Evolutionary conservation across 2,113 vertebrate genomes (phyloP).

Genomic region (Plestiodon gilberti): DNA sequence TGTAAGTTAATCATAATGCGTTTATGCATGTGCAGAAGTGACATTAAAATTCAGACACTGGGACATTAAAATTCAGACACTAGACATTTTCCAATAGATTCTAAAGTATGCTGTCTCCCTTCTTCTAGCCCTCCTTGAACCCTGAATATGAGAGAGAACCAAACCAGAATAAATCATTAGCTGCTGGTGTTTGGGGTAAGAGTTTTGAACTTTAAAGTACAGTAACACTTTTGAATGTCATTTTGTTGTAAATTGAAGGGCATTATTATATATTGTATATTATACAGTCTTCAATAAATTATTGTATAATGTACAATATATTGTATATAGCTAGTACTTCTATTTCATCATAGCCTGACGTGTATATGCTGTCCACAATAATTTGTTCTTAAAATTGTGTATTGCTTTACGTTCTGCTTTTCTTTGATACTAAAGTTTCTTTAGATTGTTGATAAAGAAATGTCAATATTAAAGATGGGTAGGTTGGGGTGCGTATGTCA

Average conservation of each 20-base stretch:
- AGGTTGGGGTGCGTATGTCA: not conserved
- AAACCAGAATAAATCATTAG: slow-evolving; percentile 79
- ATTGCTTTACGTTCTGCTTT: not conserved
- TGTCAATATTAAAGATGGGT: not conserved
- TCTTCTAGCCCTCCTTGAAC: slow-evolving; percentile 82
- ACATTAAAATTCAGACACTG: not conserved
- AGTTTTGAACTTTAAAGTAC: slow-evolving; percentile 37
- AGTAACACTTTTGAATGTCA: not conserved
- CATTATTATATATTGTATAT: too few species aligned
- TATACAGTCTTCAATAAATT: too few species aligned
- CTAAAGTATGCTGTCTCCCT: slow-evolving; percentile 17
- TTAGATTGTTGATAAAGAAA: not conserved
- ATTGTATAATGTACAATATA: too few species aligned
- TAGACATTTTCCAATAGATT: not conserved
- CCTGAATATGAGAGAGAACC: slow-evolving; percentile 78
- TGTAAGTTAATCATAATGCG: slow-evolving; percentile 75
- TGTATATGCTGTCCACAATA: not conserved
- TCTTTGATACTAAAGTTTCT: not conserved
- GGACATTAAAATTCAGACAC: not conserved
- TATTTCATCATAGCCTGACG: not conserved
- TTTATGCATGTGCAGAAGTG: not conserved
- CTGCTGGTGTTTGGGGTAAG: slow-evolving; percentile 85
- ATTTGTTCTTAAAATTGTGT: not conserved
- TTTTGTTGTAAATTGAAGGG: not conserved
- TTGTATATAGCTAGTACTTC: not conserved